Percentiles rank a stretch among this genome's conserved stretches.
phyloP scores from a whole-genome alignment of 2,113 vertebrate genomes.

The Tragulus kanchil region DNA sequence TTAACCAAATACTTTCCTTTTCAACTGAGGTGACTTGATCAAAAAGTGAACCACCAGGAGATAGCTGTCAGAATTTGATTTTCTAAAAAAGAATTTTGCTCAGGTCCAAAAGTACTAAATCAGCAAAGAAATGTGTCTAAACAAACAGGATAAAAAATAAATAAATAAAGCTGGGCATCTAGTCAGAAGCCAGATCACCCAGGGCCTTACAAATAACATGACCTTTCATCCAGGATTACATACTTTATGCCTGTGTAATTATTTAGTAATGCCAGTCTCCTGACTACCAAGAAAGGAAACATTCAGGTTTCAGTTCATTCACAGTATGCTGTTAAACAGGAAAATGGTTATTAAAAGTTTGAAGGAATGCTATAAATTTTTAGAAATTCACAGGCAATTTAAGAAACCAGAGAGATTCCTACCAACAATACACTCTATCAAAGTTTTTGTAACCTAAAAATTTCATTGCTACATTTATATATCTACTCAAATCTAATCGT shows the following conservation, averaged over 20 bases:
- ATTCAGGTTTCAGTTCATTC: not conserved
- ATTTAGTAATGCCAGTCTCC: not conserved
- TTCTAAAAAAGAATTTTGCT: not conserved
- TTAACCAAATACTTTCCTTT: slow-evolving; percentile 44
- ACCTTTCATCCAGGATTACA: too few relatives aligned
- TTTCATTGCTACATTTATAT: not conserved
- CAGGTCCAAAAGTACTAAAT: slow-evolving; percentile 10
- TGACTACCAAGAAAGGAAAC: slow-evolving; percentile 37
- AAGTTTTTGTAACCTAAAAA: too few relatives aligned
- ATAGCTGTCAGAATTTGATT: not conserved
- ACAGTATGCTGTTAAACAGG: slow-evolving; percentile 1
- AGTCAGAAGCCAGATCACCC: too few relatives aligned
- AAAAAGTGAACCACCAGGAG: not conserved
- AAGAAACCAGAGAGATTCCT: not conserved
- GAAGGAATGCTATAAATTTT: not conserved
- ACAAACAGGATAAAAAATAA: not conserved
- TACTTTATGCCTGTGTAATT: too few relatives aligned
- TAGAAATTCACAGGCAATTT: not conserved
- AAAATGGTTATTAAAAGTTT: slow-evolving; percentile 4
- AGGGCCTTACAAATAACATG: too few relatives aligned
- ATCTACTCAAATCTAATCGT: not conserved
- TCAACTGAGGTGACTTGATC: not conserved
- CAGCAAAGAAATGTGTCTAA: not conserved
- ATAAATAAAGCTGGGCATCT: too few relatives aligned
- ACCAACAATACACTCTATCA: not conserved